A percentile compares a stretch with the other conserved stretches of the same genome.
Evolutionary conservation across 2,113 vertebrate genomes (phyloP).

Genomic region (Aleadryas rufinucha): DNA sequence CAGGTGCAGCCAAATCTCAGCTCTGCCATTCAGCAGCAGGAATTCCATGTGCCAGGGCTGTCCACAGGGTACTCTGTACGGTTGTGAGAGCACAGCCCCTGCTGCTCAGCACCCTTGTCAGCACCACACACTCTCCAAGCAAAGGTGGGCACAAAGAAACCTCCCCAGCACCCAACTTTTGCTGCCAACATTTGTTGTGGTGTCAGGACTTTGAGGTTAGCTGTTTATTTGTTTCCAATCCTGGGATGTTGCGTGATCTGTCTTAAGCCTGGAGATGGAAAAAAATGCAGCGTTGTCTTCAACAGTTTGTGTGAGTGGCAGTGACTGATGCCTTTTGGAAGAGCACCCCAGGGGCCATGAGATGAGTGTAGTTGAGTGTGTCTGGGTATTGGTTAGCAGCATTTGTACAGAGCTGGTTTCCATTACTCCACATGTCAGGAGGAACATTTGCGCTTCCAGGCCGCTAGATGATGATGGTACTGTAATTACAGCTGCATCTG

Average conservation of each 20-base stretch:
- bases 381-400: neutral
- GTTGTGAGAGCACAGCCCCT: neutral
- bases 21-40: neutral
- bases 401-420: neutral
- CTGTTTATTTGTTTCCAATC: slow-evolving; percentile 41
- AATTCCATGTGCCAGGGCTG: neutral
- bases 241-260: slow-evolving; percentile 6
- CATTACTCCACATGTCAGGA: slow-evolving; percentile 51
- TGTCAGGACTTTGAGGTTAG: slow-evolving; percentile 27
- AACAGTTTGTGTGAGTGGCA: neutral
- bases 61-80: fast-evolving
- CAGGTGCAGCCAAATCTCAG: neutral
- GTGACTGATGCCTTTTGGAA: slow-evolving; percentile 54
- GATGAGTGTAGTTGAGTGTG: neutral
- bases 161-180: neutral
- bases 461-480: slow-evolving; percentile 53
- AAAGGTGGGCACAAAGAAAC: neutral
- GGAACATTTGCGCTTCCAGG: slow-evolving; percentile 42
- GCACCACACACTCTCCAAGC: neutral
- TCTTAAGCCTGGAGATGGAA: slow-evolving; percentile 2
- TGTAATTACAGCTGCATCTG: slow-evolving; percentile 54
- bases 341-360: slow-evolving; percentile 1
- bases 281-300: slow-evolving; percentile 2
- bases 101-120: neutral
- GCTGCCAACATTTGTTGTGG: slow-evolving; percentile 4